Base-by-base conservation (phyloP, 2,113 vertebrate species). In the Notiomystis cincta region DNA sequence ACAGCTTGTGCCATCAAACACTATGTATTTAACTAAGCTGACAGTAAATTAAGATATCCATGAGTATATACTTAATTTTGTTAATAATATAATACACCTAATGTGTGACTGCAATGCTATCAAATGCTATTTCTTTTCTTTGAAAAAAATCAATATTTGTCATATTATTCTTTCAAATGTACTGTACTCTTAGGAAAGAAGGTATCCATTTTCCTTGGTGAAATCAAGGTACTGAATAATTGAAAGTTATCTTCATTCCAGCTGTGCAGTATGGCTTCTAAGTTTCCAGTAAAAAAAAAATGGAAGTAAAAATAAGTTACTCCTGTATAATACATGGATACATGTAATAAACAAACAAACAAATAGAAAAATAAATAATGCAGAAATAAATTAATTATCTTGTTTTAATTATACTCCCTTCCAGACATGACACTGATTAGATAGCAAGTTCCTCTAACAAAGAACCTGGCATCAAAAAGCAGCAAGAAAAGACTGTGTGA, bases 121-220 rank as follows among this genome's bases (percentile, higher is more conserved):
- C 80, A 92, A 50, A 14, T 38, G 47, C 10, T 25, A 4, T 57
- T 89, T 92, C 16, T 90, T 93, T 69, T 87, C 62, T 78, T 90
- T 76, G 64, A 30, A 9, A 70, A 90, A 91, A 89, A 83, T 80
- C 42, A 92, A 62, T 93, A 82, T 72, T 76, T 30, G 7, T 72
- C 38, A 30, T 38, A 64, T 66, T 56, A 37, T 62, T 94, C 64
- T 93, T 96, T 95, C 77, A 84, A 95, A 94, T 48, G 48, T 76
- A 79, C 15, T 53, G 62, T 54, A 83, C n/a, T 90, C 47, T 78
- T 79, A 82, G 72, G 85, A 95, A 91, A 90, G 60, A 77, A 66
- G 22, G 33, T n/a, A 79, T 51, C 56, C 2, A 42, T 82, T 90
- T 94, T 84, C 75, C 87, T 91, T 91, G 42, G 78, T 89, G 33